Percentiles rank a stretch among this genome's conserved stretches.
Evolutionary conservation across 2,888 invertebrate genomes (phyloP).

Genomic region (Chelonus formosanus): DNA sequence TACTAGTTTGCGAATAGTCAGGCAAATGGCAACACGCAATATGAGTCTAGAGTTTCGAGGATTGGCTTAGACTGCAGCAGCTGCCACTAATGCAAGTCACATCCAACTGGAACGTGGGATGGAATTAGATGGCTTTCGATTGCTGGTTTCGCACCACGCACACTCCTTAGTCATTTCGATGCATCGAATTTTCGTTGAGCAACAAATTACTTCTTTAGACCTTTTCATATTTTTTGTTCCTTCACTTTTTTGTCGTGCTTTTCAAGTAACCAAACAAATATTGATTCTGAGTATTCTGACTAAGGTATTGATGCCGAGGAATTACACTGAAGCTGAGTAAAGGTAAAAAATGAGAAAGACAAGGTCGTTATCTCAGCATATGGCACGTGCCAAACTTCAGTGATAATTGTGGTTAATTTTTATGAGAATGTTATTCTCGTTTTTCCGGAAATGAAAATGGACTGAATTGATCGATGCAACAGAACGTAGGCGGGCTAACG

Average conservation of each 20-base stretch:
- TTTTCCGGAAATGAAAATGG: conserved; percentile 7
- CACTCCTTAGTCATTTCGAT: conserved; percentile 20
- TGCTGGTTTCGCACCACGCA: conserved; percentile 37
- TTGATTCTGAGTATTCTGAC: no score
- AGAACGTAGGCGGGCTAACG: conserved; percentile 19
- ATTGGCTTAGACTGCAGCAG: conserved; percentile 3
- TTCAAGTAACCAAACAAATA: neutral
- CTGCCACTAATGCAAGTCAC: conserved; percentile 10
- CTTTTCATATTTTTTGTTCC: neutral
- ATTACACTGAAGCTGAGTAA: conserved; percentile 3
- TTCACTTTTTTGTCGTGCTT: neutral
- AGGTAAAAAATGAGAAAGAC: conserved; percentile 17
- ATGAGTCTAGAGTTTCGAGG: conserved; percentile 13
- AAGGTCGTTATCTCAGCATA: conserved; percentile 52
- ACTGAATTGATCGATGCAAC: neutral
- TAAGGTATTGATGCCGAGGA: neutral
- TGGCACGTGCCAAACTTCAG: conserved; percentile 55
- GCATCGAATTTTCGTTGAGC: conserved; percentile 8
- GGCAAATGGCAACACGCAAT: conserved; percentile 8
- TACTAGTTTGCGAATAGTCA: neutral
- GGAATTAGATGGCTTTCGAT: conserved; percentile 26
- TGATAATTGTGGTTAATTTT: conserved; percentile 42
- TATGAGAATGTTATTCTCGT: conserved; percentile 34
- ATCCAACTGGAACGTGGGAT: conserved; percentile 7
- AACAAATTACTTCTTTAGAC: neutral